Conservation (phyloP, 2,888 invertebrate genomes). For the Acleris sparsana region DNA sequence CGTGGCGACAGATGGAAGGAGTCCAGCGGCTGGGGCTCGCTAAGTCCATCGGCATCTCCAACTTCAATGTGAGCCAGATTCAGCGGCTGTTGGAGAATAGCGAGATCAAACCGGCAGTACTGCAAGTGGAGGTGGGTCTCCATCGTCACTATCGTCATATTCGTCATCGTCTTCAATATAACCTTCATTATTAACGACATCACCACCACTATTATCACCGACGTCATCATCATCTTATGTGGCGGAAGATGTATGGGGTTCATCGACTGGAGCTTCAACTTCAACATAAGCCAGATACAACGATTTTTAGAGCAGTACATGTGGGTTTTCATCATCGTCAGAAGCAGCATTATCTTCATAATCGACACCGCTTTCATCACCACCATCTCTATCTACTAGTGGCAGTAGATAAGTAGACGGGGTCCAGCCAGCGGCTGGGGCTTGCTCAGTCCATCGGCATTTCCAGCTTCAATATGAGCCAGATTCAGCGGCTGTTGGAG, state of each 20-base stretch:
- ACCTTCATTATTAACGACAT: not conserved
- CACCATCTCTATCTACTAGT: conserved; percentile 70
- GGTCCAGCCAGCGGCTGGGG: conserved; percentile 85
- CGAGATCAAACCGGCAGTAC: conserved; percentile 83
- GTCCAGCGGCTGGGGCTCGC: conserved; percentile 86
- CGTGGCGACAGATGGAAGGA: conserved; percentile 89
- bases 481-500: conserved; percentile 86
- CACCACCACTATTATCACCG: not conserved
- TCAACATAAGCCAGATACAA: too few species aligned
- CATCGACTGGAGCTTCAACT: too few species aligned
- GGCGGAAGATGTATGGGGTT: too few species aligned
- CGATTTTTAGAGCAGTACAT: too few species aligned
- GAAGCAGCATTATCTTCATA: too few species aligned
- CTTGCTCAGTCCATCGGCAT: conserved; percentile 86
- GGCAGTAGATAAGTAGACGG: conserved; percentile 90
- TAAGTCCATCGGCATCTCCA: conserved; percentile 87
- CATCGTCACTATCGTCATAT: not conserved
- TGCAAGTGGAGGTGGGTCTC: conserved; percentile 80
- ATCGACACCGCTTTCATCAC: too few species aligned
- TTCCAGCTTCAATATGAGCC: conserved; percentile 90
- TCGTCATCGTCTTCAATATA: too few species aligned
- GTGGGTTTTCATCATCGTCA: too few species aligned
- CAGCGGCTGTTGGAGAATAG: conserved; percentile 84
- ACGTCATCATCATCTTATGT: not conserved
- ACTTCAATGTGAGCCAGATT: conserved; percentile 90